Conservation (phyloP, 1,140 invertebrate genomes). For the Manduca sexta region DNA sequence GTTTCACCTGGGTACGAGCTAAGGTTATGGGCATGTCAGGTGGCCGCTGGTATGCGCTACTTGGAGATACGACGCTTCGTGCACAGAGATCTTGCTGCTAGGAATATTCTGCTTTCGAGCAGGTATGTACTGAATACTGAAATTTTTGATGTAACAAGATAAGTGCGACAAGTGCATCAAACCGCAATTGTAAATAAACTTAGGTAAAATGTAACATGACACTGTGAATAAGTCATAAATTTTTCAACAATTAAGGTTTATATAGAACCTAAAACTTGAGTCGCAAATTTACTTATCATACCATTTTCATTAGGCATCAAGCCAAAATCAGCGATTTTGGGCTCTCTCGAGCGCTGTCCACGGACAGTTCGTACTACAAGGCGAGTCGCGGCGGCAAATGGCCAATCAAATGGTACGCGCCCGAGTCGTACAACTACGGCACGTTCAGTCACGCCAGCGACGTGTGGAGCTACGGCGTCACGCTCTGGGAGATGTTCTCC, state of each 20-base stretch:
- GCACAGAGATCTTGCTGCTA: constrained; percentile 93
- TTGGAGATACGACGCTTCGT: constrained; percentile 89
- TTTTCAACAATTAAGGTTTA: too few species aligned
- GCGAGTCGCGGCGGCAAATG: constrained; percentile 92
- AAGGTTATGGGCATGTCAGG: constrained; percentile 90
- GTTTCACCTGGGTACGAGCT: constrained; percentile 85
- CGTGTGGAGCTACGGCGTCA: constrained; percentile 96
- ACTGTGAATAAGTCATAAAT: too few species aligned
- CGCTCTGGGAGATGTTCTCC: constrained; percentile 97
- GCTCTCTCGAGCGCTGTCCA: constrained; percentile 86
- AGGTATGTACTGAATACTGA: constrained; percentile 27
- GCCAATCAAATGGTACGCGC: constrained; percentile 97
- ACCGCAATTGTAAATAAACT: too few species aligned
- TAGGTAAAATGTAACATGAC: too few species aligned
- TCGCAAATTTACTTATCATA: too few species aligned
- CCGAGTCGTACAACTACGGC: constrained; percentile 94
- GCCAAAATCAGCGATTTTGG: constrained; percentile 98
- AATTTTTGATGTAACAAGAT: too few species aligned
- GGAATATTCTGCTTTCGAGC: constrained; percentile 89
- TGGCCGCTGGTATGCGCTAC: constrained; percentile 93
- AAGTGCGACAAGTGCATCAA: too few species aligned
- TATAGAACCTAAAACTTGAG: too few species aligned
- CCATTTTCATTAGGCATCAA: constrained; percentile 76
- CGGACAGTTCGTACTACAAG: constrained; percentile 89
- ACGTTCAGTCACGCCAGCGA: constrained; percentile 95